Evolutionary conservation across 2,888 invertebrate genomes (phyloP), one percentile per base, ranked within the genome.

Genomic region (Gastrophysa polygoni): DNA sequence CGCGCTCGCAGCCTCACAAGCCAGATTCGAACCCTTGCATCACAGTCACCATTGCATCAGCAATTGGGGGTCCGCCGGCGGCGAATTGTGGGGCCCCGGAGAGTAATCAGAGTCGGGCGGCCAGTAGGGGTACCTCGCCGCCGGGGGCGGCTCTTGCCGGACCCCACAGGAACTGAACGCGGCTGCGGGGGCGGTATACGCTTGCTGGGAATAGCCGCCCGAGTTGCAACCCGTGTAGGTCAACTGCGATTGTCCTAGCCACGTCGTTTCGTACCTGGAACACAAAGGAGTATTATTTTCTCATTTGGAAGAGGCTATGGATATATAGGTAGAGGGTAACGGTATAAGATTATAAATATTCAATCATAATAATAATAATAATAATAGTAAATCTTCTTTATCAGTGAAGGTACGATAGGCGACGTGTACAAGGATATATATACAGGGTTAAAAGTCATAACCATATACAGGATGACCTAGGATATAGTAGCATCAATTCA

Each of bases 111-210:
- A 77, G 59, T 81, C 81, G 59, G 81, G 78, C 6, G 80, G 77
- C 81, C 81, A 81, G 64, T 81, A 82, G 1, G 81, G 63, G 32
- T 63, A 63, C 20, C 59, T 55, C 5, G 73, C 66, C 17, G 67
- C 78, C 68, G 76, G 82, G 21, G 67, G 78, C 68, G 76, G 82
- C 79, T 83, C 84, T 14, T 85, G 84, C 5, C 86, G 75, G 1
- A 84, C 85, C 4, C 82, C 78, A 29, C 86, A 86, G 8, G 86
- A 78, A n/a, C 84, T 84, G 55, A 85, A 84, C 0, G 85, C 83
- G 7, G 85, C 83, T 72, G 7, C 24, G 57, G 84, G 29, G 11
- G 59, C 48, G 17, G 61, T 55, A 24, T 59, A 59, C 8, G 63
- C 61, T 48, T 67, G 68, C 17, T 68, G 68, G 8, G 65, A 52